These are phyloP conservation scores for Dasysyrphus albostriatus DNA, from an alignment of 2,888 invertebrate genomes.

Conservation along the genomic window DNA sequence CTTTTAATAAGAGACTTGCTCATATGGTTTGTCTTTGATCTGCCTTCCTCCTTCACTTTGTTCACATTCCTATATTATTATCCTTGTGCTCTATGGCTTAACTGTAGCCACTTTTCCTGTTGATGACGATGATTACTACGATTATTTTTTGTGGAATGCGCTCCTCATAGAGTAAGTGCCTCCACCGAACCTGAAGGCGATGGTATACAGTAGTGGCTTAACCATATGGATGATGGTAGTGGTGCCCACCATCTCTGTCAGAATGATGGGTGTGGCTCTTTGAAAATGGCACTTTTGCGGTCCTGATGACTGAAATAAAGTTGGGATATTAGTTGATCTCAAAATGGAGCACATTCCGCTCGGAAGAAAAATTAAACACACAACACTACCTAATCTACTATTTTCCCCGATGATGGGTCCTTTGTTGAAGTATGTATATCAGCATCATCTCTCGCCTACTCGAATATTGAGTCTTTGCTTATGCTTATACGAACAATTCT, in stretches of 20 bases:
- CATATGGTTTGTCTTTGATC: conserved; percentile 49
- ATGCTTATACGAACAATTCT: neutral
- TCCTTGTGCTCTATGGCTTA: conserved; percentile 15
- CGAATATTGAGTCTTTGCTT: neutral
- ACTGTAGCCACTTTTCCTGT: conserved; percentile 38
- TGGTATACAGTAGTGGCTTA: conserved; percentile 7
- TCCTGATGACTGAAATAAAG: conserved; percentile 15
- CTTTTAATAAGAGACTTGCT: conserved; percentile 54
- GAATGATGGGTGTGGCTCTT: conserved; percentile 40
- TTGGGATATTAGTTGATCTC: conserved; percentile 35
- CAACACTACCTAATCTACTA: neutral
- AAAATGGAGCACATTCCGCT: conserved; percentile 35
- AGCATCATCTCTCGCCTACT: neutral
- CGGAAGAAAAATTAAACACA: conserved; percentile 35
- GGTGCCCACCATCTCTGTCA: neutral
- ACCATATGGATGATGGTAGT: conserved; percentile 24
- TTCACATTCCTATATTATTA: conserved; percentile 29
- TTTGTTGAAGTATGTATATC: neutral
- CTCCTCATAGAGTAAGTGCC: conserved; percentile 33
- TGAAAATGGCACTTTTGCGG: conserved; percentile 19
- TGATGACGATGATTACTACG: conserved; percentile 56
- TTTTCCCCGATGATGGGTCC: neutral
- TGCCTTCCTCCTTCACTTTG: conserved; percentile 6
- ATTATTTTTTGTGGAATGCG: conserved; percentile 54
- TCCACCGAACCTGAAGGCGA: conserved; percentile 5